Base-by-base conservation (phyloP, 2,888 invertebrate species). In the Choristoneura rosaceana region DNA sequence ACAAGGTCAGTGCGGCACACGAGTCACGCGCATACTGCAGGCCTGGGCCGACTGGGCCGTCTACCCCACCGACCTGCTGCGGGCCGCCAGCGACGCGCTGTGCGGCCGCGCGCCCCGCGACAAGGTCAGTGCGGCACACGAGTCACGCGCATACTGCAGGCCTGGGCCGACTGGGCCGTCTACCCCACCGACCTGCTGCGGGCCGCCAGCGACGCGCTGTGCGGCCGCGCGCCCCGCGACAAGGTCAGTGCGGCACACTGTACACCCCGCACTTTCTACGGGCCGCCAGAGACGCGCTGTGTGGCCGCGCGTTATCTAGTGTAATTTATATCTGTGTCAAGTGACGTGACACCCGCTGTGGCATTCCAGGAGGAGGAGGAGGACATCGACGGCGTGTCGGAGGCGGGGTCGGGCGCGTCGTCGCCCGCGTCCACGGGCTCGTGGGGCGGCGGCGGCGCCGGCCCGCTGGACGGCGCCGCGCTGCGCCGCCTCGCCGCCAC, bases 1-100 rank as follows among this genome's bases (percentile, higher is more conserved):
- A n/a, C n/a, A n/a, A n/a, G n/a, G n/a, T n/a, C n/a, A n/a, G n/a
- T n/a, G n/a, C n/a, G n/a, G n/a, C n/a, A n/a, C n/a, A n/a, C n/a
- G 99, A 61, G 97, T 99, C 45, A 96, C 98, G 87, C 96, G 97
- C 82, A 97, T 98, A 80, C 96, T 99, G 87, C 96, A 98, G 83
- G 98, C 99, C 1, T 99, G 99, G 99, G 99, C 99, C 88, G 99
- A 99, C 87, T 98, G 98, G 97, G 97, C 98, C 15, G 96, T 99
- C 74, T 99, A 99, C 93, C 98, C 99, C 0, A 97, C 97, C 73
- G 99, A 99, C 78, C 98, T 97, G 89, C 95, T 99, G 75, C 96
- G 97, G 75, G 97, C 96, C 84, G 92, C 99, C 74, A 98, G 99
- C 87, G 98, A 98, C 84, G 95, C 97, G 12, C 99, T 99, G 90